Evolutionary conservation across 2,888 invertebrate species (phyloP).

Genomic region (Zygothrica quintamaculata): DNA sequence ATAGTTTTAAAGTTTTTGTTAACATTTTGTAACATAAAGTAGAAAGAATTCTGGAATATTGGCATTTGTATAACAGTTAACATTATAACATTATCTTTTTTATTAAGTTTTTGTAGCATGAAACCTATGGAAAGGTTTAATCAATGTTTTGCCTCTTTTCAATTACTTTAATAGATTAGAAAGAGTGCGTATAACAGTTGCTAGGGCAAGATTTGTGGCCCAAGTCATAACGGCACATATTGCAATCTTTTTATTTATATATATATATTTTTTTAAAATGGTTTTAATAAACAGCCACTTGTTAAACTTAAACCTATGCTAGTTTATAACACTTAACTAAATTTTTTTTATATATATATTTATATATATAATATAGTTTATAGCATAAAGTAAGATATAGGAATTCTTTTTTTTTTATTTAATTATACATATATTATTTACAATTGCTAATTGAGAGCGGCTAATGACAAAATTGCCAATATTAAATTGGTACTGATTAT

Average conservation of each 20-base stretch:
- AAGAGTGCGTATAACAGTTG: conserved; percentile 48
- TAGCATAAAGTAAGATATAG: too few relatives aligned
- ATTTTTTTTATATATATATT: conserved; percentile 1
- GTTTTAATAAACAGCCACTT: conserved; percentile 43
- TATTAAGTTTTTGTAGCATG: too few relatives aligned
- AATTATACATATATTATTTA: conserved; percentile 44
- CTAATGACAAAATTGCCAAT: conserved; percentile 27
- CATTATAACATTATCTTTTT: too few relatives aligned
- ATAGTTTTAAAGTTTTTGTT: too few relatives aligned
- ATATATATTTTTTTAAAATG: conserved; percentile 20
- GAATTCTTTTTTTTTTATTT: conserved; percentile 30
- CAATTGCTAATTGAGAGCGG: conserved; percentile 51
- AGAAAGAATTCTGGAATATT: too few relatives aligned
- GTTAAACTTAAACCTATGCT: conserved; percentile 26
- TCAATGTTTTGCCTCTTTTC: too few relatives aligned
- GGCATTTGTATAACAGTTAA: conserved; percentile 9
- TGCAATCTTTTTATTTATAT: too few relatives aligned
- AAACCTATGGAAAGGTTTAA: too few relatives aligned
- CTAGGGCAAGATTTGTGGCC: conserved; percentile 30
- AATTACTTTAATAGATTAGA: too few relatives aligned
- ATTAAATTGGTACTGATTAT: conserved; percentile 28
- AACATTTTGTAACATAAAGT: too few relatives aligned
- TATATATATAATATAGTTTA: conserved; percentile 8
- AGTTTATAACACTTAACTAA: conserved; percentile 21
- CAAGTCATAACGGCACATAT: conserved; percentile 39